Evolutionary conservation across 2,888 invertebrate species (phyloP).

Genomic region (Prenolepis imparis): DNA sequence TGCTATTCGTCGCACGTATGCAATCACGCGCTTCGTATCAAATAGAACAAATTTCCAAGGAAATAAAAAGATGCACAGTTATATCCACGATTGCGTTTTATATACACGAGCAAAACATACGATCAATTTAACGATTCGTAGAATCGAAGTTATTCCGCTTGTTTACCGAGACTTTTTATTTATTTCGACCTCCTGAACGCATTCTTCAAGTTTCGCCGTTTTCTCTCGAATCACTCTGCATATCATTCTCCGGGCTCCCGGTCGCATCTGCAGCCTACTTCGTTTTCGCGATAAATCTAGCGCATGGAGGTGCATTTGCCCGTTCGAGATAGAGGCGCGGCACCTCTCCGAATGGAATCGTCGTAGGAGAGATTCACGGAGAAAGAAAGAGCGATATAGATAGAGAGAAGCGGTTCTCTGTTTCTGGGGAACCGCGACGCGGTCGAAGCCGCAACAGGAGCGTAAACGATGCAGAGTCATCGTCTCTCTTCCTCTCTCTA

Average conservation of each 20-base stretch:
- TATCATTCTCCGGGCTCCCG: not conserved
- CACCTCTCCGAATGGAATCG: conserved; percentile 4
- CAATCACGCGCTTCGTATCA: not conserved
- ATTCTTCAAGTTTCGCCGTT: conserved; percentile 1
- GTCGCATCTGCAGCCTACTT: not conserved
- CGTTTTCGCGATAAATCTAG: conserved; percentile 19
- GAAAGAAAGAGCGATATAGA: not conserved
- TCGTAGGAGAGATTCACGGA: conserved; percentile 51
- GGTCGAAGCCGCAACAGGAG: conserved; percentile 66
- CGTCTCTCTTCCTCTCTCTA: conserved; percentile 56
- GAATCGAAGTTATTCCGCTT: not conserved
- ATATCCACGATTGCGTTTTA: not conserved
- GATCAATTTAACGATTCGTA: conserved; percentile 5
- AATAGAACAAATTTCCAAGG: not conserved
- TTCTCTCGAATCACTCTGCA: not conserved
- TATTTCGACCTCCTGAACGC: not conserved
- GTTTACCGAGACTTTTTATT: not conserved
- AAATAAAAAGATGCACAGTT: not conserved
- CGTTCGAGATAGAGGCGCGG: not conserved
- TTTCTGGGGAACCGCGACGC: conserved; percentile 56
- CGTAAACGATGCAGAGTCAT: conserved; percentile 81
- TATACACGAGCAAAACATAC: not conserved
- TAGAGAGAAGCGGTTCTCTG: conserved; percentile 45
- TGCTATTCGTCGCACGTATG: not conserved
- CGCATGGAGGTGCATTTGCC: not conserved